A percentile compares a stretch with the other conserved stretches of the same genome.
Conservation (phyloP, 2,888 invertebrate species). For the Petrophora chlorosata region DNA sequence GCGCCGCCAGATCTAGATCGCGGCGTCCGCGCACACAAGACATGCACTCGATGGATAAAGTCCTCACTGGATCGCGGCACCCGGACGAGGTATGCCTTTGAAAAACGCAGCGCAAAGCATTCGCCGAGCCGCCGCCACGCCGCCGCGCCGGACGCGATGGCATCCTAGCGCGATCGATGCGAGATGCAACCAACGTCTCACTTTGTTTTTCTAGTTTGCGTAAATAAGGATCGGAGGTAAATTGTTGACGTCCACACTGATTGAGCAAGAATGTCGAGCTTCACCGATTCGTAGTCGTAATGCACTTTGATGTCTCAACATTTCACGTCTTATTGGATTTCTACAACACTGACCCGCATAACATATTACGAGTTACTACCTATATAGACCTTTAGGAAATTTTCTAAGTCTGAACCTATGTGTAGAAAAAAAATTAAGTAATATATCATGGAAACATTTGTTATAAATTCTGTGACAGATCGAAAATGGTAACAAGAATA, state of each 20-base stretch:
- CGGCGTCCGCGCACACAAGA: conserved; percentile 71
- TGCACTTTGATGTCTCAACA: neutral
- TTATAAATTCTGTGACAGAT: conserved; percentile 11
- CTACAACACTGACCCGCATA: neutral
- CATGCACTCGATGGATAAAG: conserved; percentile 77
- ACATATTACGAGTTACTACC: too few species aligned
- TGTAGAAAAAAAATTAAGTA: too few species aligned
- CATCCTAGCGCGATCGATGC: conserved; percentile 64
- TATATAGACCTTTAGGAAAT: too few species aligned
- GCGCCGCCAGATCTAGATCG: conserved; percentile 78
- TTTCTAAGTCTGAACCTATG: too few species aligned
- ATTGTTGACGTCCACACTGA: conserved; percentile 26
- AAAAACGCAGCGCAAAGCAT: conserved; percentile 60
- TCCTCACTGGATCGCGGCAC: conserved; percentile 65
- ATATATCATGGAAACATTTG: too few species aligned
- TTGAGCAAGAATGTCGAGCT: conserved; percentile 19
- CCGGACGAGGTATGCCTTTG: conserved; percentile 73
- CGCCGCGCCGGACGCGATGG: conserved; percentile 60
- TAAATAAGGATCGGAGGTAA: conserved; percentile 36
- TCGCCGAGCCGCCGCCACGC: conserved; percentile 29
- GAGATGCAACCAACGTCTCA: conserved; percentile 30
- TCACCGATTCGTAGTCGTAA: conserved; percentile 15
- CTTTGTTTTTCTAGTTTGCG: conserved; percentile 40
- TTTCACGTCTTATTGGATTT: neutral
- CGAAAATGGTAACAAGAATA: conserved; percentile 20